Conservation (phyloP, 1,140 invertebrate species). For the Aporrectodea caliginosa region DNA sequence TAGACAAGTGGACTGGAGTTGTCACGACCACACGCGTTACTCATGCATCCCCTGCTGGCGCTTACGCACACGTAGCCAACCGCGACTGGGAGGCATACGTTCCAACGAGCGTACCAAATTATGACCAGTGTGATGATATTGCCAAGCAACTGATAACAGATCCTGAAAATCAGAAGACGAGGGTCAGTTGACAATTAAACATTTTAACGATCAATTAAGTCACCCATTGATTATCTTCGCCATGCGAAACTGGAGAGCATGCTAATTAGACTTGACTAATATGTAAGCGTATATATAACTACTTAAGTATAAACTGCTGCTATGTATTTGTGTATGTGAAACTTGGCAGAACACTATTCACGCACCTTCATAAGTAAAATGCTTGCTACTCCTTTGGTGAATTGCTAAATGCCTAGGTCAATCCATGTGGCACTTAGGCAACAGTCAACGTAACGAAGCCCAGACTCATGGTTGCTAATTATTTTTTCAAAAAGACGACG, state of each 20-base stretch:
- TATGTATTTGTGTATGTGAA: not conserved
- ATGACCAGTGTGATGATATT: constrained; percentile 55
- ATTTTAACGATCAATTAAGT: not conserved
- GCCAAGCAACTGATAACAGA: constrained; percentile 44
- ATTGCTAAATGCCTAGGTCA: too few relatives aligned
- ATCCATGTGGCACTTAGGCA: too few relatives aligned
- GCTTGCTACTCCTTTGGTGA: too few relatives aligned
- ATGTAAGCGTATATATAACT: not conserved
- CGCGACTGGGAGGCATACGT: constrained; percentile 51
- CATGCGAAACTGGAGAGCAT: too few relatives aligned
- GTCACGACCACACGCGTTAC: constrained; percentile 87
- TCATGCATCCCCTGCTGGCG: constrained; percentile 80
- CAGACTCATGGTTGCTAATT: too few relatives aligned
- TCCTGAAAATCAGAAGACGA: not conserved
- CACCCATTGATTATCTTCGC: too few relatives aligned
- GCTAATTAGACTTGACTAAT: too few relatives aligned
- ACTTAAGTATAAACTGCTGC: not conserved
- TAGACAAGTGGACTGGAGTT: constrained; percentile 77
- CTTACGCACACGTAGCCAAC: constrained; percentile 74
- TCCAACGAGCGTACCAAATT: constrained; percentile 31
- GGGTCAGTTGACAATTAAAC: not conserved
- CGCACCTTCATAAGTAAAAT: too few relatives aligned
- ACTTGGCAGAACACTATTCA: not conserved
- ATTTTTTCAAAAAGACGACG: too few relatives aligned
- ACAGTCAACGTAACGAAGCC: too few relatives aligned